These are phyloP conservation scores for Anorthoa munda DNA, from an alignment of 2,888 invertebrate genomes.

Conservation along the genomic window DNA sequence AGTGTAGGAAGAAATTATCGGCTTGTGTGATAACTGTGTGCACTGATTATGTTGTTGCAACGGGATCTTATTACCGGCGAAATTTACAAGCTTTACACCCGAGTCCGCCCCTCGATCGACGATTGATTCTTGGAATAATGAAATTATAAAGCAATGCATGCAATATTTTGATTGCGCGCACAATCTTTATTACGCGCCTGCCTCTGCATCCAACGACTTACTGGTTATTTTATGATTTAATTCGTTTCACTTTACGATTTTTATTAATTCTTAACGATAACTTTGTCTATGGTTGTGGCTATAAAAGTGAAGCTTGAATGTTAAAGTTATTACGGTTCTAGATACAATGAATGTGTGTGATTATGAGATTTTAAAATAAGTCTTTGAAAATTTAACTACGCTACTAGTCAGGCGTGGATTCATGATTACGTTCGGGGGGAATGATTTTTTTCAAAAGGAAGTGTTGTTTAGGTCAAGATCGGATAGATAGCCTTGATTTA, in stretches of 20 bases:
- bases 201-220: conserved; percentile 46
- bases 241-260: conserved; percentile 53
- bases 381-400: conserved; percentile 3
- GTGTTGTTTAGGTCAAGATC: no score
- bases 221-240: conserved; percentile 58
- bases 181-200: conserved; percentile 66
- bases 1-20: conserved; percentile 78
- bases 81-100: conserved; percentile 77
- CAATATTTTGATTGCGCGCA: conserved; percentile 75
- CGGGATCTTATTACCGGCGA: conserved; percentile 78
- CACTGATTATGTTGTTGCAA: conserved; percentile 78
- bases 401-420: no score
- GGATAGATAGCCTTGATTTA: no score
- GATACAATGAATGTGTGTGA: conserved; percentile 1
- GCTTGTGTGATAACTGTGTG: conserved; percentile 66
- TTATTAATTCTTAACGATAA: conserved; percentile 61
- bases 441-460: no score
- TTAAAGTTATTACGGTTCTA: conserved; percentile 18
- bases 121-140: conserved; percentile 85
- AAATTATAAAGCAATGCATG: conserved; percentile 77
- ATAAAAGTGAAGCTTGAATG: conserved; percentile 32
- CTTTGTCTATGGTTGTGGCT: conserved; percentile 49
- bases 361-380: neutral
- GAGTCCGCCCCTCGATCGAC: conserved; percentile 73
- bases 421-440: no score